A percentile compares a stretch with the other conserved stretches of the same genome.
Conservation (phyloP, 2,888 invertebrate species). For the Eupithecia pulchellata region DNA sequence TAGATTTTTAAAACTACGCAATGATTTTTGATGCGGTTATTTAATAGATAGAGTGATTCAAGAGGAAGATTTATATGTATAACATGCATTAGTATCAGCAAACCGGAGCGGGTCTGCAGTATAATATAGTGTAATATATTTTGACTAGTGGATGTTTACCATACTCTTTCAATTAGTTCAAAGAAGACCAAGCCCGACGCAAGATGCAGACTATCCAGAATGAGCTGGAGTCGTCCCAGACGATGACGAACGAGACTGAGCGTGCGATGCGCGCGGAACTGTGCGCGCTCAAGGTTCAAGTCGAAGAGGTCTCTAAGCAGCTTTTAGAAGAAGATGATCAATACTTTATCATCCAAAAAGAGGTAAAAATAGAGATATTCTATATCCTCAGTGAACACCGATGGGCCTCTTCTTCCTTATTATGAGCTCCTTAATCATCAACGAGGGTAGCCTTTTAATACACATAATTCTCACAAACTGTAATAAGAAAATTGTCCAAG, state of each 20-base stretch:
- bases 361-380: constrained; percentile 52
- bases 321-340: constrained; percentile 60
- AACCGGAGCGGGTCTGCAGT: too few relatives aligned
- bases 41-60: too few relatives aligned
- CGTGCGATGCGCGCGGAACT: constrained; percentile 69
- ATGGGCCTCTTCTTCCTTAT: too few relatives aligned
- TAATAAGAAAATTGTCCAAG: too few relatives aligned
- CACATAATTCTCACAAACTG: too few relatives aligned
- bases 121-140: background rate
- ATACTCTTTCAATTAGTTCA: constrained; percentile 56
- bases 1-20: too few relatives aligned
- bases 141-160: background rate
- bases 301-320: constrained; percentile 59
- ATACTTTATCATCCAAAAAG: constrained; percentile 50
- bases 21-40: too few relatives aligned
- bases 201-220: constrained; percentile 56
- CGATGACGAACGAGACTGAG: constrained; percentile 66
- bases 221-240: constrained; percentile 62
- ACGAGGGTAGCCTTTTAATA: background rate
- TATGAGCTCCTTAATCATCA: too few relatives aligned
- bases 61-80: too few relatives aligned
- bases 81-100: too few relatives aligned
- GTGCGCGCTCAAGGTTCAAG: constrained; percentile 62
- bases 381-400: too few relatives aligned
- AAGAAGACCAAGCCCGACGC: constrained; percentile 70